Evolutionary conservation across 2,888 invertebrate species (phyloP), one percentile per base, ranked within the genome.

Genomic region (Geophilus truncorum): DNA sequence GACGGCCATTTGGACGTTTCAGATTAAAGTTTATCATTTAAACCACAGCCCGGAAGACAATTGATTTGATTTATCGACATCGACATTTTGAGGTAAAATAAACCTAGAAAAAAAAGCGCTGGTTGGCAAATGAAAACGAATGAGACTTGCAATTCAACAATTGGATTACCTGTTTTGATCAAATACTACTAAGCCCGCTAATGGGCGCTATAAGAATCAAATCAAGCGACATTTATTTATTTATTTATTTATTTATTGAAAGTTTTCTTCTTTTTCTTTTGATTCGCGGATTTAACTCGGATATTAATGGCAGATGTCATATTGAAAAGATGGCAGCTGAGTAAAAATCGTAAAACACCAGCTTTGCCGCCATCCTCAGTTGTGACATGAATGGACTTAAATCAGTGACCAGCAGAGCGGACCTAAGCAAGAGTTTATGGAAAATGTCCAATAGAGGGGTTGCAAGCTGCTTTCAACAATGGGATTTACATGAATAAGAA

Each of bases 1-100:
- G 70, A 70, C 70, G 70, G 70, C 70, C 70, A 70, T 70, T 70
- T 70, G 70, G 70, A 70, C 70, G 70, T 70, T 70, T 70, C 70
- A 70, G 70, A 70, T 70, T 70, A 70, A 70, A 70, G 70, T 70
- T 70, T 70, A 70, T 70, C 70, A 70, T 70, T 70, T 70, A 70
- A 70, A 70, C 70, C 70, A 70, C 70, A 70, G 70, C 70, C 70
- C 70, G 70, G 70, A 70, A 70, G 70, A 70, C 70, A 70, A 70
- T 70, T 70, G 70, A 70, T 70, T 70, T 70, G 70, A 70, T 70
- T 70, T 70, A 70, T 70, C 70, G 70, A 25, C 70, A 70, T 70
- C 70, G 70, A 70, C 70, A 70, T 70, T 70, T 70, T 28, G 70
- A 70, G 70, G 70, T 70, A 28, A 70, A 70, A 70, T 70, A 25